Conservation (phyloP, 2,888 invertebrate genomes). For the Patella pellucida region DNA sequence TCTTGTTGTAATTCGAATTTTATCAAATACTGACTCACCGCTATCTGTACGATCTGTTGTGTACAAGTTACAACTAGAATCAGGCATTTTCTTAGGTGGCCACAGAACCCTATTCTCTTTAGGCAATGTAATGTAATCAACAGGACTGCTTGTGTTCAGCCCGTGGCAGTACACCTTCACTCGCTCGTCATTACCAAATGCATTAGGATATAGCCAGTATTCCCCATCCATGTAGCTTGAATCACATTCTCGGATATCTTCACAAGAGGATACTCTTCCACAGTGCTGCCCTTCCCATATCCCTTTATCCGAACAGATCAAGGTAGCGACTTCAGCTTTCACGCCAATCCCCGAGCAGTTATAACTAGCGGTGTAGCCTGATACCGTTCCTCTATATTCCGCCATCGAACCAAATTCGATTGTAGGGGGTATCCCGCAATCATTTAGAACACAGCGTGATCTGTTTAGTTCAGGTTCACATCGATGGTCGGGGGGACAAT, state of each 20-base stretch:
- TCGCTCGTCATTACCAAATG: not conserved
- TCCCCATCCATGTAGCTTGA: not conserved
- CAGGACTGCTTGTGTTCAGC: not conserved
- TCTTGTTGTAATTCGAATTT: not conserved
- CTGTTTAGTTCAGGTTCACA: not conserved
- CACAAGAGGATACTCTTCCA: not conserved
- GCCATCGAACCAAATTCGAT: too few species aligned
- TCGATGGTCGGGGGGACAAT: not conserved
- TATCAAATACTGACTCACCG: not conserved
- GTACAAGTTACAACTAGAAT: not conserved
- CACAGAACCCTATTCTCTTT: not conserved
- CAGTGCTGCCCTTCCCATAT: not conserved
- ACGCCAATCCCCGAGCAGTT: not conserved
- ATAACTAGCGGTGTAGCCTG: not conserved
- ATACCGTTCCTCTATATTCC: not conserved
- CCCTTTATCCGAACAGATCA: not conserved
- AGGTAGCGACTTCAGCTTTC: not conserved
- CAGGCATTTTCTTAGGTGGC: too few species aligned
- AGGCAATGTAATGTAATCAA: not conserved
- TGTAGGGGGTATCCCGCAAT: not conserved
- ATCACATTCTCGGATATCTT: not conserved
- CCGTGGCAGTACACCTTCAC: not conserved
- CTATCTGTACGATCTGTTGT: not conserved
- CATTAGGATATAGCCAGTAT: not conserved
- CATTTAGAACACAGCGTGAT: not conserved